Base-by-base conservation (phyloP, 2,113 vertebrate species). In the Oncorhynchus gorbuscha region DNA sequence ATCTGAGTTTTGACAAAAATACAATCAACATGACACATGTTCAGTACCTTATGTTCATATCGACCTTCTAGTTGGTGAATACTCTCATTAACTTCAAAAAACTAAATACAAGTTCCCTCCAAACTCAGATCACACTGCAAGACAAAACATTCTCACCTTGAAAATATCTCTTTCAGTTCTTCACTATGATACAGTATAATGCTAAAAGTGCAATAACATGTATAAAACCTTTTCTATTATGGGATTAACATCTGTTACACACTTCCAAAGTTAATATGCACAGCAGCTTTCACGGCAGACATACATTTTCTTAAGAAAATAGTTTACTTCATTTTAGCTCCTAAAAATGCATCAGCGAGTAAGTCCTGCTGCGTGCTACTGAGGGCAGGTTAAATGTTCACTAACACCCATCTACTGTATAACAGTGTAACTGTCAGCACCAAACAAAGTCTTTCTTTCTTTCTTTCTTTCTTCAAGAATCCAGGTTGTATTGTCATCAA, bases 121-220 rank as follows among this genome's bases (percentile, higher is more conserved):
- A 62, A 84, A 77, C 79, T 81, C 39, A 82, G 79, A 87, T 73
- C 87, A 85, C 79, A 90, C 89, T 88, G 85, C 61, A 76, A 86
- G 73, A 91, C 75, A 89, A 84, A 87, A 77, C 82, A 8, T 79
- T 84, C 84, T 86, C 79, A 89, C 75, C 45, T 76, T 76, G 73
- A 76, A 83, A 90, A 90, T 84, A 90, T 83, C 89, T 55, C 78
- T 82, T 85, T 81, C 1, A 65, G 84, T 84, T 89, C 89, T 93
- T 81, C 89, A 91, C 86, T 91, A 92, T 89, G 89, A 93, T 92
- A 94, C 86, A 94, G 87, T 85, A 78, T 89, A 85, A 84, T 93
- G 91, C 92, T 93, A 93, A 96, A 97, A 96, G 95, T 96, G 94
- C 95, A 81, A 72, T 89, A 88, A 93, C 85, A 87, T 88, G 88